Evolutionary conservation across 2,113 vertebrate genomes (phyloP), one percentile per base, ranked within the genome.

Genomic region (Hippocampus comes): DNA sequence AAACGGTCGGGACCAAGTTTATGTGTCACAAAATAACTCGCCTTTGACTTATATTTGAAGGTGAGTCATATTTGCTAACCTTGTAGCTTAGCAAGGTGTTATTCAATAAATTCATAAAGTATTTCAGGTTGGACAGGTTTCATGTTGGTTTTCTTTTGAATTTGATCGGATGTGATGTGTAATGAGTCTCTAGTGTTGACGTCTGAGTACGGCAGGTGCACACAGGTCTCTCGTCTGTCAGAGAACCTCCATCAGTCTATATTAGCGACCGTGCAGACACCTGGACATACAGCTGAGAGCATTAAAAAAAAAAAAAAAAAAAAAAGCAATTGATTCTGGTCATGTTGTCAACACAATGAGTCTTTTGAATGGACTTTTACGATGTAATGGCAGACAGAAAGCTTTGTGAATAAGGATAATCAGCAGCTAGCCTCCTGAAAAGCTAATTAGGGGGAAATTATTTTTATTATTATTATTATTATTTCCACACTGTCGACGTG

Each of bases 181-280:
- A 82, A 80, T 84, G 74, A 80, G 72, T 60, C 73, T 71, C 73
- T 73, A n/a, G 72, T 68, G 78, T 67, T 60, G 65, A 78, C 59
- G 9, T 51, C 14, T 38, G 23, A 38, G 74, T 67, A 77, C 75
- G 88, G 81, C 89, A 91, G 88, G 87, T 91, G 88, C 84, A 76
- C 79, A 63, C 59, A 70, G 71, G 77, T 74, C 73, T 56, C 67
- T 82, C 63, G 79, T 78, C 70, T 83, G 81, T 73, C 81, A 68
- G n/a, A 61, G 56, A 68, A 72, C 75, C 76, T 82, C 15, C 72
- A 64, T 90, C 88, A 78, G 41, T 80, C 77, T 51, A 84, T 78
- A 82, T 91, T 89, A 87, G 75, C 63, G 43, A 78, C 74, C 51
- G 59, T 34, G 59, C 67, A 85, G 64, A 81, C 83, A 84, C 79